These are phyloP conservation scores for Clusia tigrina DNA, from an alignment of 2,888 invertebrate species.

Conservation along the genomic window DNA sequence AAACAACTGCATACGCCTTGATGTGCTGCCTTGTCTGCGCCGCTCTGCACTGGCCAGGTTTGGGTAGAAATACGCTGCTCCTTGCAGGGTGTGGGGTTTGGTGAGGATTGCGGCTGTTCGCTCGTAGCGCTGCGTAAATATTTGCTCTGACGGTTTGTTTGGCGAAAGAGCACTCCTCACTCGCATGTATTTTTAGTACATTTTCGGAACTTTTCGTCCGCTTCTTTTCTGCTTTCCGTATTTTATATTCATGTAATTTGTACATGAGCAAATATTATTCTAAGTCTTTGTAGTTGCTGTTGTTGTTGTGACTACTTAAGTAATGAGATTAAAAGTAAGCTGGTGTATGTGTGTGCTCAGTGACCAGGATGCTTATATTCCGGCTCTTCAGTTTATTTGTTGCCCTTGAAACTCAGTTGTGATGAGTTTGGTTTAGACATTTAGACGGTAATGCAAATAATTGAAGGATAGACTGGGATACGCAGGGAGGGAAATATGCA, in stretches of 20 bases:
- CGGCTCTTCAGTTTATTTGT: too few species aligned
- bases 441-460: too few species aligned
- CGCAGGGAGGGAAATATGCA: too few species aligned
- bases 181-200: background rate
- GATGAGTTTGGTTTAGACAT: too few species aligned
- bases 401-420: too few species aligned
- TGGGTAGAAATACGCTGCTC: background rate
- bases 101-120: constrained; percentile 1
- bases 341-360: too few species aligned
- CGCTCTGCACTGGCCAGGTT: background rate
- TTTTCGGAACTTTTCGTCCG: background rate
- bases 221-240: background rate
- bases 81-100: background rate
- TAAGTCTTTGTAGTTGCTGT: constrained; percentile 9
- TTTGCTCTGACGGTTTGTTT: constrained; percentile 2
- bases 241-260: constrained; percentile 7
- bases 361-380: too few species aligned
- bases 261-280: background rate
- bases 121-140: constrained; percentile 1
- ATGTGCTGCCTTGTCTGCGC: background rate
- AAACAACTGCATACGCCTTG: background rate
- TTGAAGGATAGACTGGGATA: too few species aligned
- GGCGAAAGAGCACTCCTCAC: background rate
- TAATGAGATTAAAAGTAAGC: constrained; percentile 4
- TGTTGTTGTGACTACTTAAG: constrained; percentile 2